These are phyloP conservation scores for Mesochorus sp. DNA, from an alignment of 2,888 invertebrate species.

Conservation along the genomic window DNA sequence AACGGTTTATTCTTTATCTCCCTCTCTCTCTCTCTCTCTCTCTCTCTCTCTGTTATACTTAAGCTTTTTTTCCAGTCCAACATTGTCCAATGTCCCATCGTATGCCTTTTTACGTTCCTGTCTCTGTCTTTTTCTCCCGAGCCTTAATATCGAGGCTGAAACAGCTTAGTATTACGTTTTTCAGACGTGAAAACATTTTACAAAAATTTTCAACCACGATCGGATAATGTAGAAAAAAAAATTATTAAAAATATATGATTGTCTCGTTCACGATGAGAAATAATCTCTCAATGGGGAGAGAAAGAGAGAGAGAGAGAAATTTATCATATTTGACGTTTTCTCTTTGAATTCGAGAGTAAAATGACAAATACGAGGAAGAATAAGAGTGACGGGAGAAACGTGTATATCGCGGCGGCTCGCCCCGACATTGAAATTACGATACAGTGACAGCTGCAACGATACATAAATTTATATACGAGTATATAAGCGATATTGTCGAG, in stretches of 20 bases:
- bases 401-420: slow-evolving; percentile 17
- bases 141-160: neutral
- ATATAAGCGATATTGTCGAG: slow-evolving; percentile 27
- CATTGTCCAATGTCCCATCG: slow-evolving; percentile 29
- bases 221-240: neutral
- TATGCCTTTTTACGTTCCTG: neutral
- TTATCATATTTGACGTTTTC: slow-evolving; percentile 51
- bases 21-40: neutral
- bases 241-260: neutral
- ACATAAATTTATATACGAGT: neutral
- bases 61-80: slow-evolving; percentile 14
- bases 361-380: slow-evolving; percentile 41
- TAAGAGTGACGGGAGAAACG: slow-evolving; percentile 38
- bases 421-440: slow-evolving; percentile 41
- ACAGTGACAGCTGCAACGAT: slow-evolving; percentile 51
- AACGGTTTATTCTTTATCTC: slow-evolving; percentile 51
- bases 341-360: slow-evolving; percentile 25
- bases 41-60: neutral
- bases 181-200: too few species aligned
- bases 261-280: neutral
- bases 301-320: too few species aligned
- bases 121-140: neutral
- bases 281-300: too few species aligned
- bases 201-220: neutral
- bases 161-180: neutral